A percentile compares a stretch with the other conserved stretches of the same genome.
phyloP scores from a whole-genome alignment of 64 coral and sea anemone species.

The Montipora foliosa region DNA sequence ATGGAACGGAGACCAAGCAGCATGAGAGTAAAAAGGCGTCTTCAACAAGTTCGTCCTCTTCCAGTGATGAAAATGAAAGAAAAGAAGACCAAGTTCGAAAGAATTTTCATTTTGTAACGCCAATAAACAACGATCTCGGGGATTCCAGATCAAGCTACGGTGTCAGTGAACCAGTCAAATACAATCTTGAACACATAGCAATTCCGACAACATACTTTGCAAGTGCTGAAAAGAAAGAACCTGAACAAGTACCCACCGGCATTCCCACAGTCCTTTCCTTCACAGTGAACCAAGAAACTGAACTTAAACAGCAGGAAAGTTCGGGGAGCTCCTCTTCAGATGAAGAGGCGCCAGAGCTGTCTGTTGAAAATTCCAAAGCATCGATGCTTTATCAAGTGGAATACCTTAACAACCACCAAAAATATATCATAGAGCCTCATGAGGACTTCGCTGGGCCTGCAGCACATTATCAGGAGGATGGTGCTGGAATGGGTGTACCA shows the following conservation, averaged over 20 bases:
- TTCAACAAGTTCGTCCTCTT: not conserved
- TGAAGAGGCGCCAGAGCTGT: not conserved
- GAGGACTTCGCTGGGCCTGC: not conserved
- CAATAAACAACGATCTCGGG: too few species aligned
- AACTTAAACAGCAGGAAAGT: not conserved
- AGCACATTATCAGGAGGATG: not conserved
- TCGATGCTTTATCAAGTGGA: constrained; percentile 20
- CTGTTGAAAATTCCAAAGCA: not conserved
- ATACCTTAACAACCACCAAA: constrained; percentile 13
- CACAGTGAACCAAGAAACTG: not conserved
- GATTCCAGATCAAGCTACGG: not conserved
- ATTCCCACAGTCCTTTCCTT: not conserved
- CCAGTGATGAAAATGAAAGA: not conserved
- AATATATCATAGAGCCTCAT: not conserved
- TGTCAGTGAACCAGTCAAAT: not conserved
- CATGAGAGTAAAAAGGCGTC: not conserved
- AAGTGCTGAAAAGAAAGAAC: not conserved
- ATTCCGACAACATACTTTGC: not conserved
- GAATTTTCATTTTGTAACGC: too few species aligned
- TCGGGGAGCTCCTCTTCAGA: constrained; percentile 9
- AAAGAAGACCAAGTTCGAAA: not conserved
- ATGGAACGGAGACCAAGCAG: not conserved
- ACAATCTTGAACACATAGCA: not conserved
- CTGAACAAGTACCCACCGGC: not conserved
- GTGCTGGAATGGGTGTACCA: not conserved